These are phyloP conservation scores for Crocodylus rhombifer DNA, from an alignment of 2,797 vertebrate genomes.

Conservation along the genomic window DNA sequence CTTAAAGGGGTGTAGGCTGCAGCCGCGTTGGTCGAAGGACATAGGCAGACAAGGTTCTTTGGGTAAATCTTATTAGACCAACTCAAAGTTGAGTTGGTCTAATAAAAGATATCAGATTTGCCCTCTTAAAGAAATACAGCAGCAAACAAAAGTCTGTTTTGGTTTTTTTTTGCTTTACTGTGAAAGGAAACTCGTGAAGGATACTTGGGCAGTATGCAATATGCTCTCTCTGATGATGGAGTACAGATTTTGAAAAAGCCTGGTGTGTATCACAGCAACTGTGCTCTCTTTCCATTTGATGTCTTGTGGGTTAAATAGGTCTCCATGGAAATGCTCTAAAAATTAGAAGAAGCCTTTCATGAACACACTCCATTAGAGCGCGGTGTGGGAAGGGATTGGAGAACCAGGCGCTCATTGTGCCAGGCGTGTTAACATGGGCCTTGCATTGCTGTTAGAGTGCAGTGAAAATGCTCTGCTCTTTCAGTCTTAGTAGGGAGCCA, in stretches of 20 bases:
- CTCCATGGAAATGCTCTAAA: neutral
- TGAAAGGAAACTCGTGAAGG: neutral
- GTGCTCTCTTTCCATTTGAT: neutral
- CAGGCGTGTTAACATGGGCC: accelerated
- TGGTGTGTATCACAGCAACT: neutral
- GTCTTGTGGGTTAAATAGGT: neutral
- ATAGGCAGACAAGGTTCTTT: too few relatives aligned
- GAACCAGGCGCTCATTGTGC: neutral
- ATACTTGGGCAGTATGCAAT: accelerated
- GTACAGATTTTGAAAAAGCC: neutral
- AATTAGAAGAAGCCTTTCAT: accelerated
- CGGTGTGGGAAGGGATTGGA: neutral
- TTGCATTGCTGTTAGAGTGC: neutral
- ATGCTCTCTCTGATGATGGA: neutral
- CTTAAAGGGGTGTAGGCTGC: too few relatives aligned
- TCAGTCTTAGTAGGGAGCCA: neutral
- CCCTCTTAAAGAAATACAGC: too few relatives aligned
- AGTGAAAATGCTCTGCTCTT: neutral
- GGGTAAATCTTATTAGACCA: too few relatives aligned
- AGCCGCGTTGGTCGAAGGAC: too few relatives aligned
- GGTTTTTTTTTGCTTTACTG: neutral
- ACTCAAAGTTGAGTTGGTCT: too few relatives aligned
- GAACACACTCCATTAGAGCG: neutral
- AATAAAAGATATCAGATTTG: too few relatives aligned
- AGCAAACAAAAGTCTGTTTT: too few relatives aligned